phyloP scores from a whole-genome alignment of 2,888 invertebrate genomes.

The Sussaba pulchella region DNA sequence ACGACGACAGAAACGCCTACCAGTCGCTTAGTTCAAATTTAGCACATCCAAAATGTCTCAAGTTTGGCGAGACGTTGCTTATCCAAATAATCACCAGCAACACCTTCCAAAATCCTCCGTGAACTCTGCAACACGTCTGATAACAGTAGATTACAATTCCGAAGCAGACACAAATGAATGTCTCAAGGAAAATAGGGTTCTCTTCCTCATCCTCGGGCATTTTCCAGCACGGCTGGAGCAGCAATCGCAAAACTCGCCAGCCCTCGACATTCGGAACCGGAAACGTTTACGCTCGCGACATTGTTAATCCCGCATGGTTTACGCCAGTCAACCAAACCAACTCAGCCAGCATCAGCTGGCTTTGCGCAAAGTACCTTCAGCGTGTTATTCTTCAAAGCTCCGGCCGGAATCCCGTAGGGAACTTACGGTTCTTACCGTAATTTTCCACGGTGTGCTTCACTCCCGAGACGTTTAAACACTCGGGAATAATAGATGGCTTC shows the following conservation, averaged over 20 bases:
- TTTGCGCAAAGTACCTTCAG: slow-evolving; percentile 37
- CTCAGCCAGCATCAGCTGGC: slow-evolving; percentile 14
- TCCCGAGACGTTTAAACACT: slow-evolving; percentile 2
- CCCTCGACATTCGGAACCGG: background rate
- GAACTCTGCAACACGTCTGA: too few species aligned
- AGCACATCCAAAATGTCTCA: slow-evolving; percentile 19
- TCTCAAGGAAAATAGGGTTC: too few species aligned
- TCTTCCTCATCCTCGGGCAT: too few species aligned
- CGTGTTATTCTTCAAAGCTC: slow-evolving; percentile 36
- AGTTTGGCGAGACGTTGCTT: slow-evolving; percentile 27
- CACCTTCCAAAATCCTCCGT: too few species aligned
- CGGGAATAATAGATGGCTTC: slow-evolving; percentile 6
- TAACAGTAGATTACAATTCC: background rate
- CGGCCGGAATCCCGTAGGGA: background rate
- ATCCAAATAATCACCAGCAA: too few species aligned
- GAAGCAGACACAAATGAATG: too few species aligned
- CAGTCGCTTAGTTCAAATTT: slow-evolving; percentile 25
- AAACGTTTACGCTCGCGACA: slow-evolving; percentile 20
- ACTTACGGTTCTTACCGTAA: slow-evolving; percentile 1
- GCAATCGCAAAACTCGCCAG: slow-evolving; percentile 10
- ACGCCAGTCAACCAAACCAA: slow-evolving; percentile 19
- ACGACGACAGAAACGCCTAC: background rate
- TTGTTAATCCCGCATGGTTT: slow-evolving; percentile 37
- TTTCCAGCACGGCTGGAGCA: background rate
- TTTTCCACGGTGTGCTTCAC: slow-evolving; percentile 12